Evolutionary conservation across 1,140 invertebrate species (phyloP).

Genomic region (Archegozetes longisetosus): DNA sequence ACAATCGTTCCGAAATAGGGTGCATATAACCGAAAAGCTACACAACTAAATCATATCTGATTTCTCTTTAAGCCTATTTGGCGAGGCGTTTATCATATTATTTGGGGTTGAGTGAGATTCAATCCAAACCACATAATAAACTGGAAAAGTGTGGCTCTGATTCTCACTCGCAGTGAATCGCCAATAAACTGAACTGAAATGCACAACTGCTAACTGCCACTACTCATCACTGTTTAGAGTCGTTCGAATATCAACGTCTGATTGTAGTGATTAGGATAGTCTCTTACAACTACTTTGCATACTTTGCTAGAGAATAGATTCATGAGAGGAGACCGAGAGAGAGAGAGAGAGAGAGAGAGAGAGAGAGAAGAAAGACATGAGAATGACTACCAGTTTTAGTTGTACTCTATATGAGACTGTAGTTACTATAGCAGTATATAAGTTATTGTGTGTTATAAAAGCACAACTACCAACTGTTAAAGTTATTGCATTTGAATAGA

Average conservation of each 20-base stretch:
- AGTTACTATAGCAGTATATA: neutral
- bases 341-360: conserved; percentile 6
- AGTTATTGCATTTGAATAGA: neutral
- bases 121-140: neutral
- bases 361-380: neutral
- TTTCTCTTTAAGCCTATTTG: neutral
- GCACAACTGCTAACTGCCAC: neutral
- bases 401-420: neutral
- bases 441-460: neutral
- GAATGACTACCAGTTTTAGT: neutral
- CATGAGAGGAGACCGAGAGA: conserved; percentile 1
- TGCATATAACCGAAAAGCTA: neutral
- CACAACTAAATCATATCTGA: neutral
- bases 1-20: neutral
- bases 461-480: neutral
- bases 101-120: neutral
- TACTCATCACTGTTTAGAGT: neutral
- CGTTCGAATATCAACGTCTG: neutral
- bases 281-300: neutral
- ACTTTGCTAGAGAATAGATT: too few relatives aligned
- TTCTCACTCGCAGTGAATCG: too few relatives aligned
- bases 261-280: neutral
- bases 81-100: neutral
- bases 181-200: too few relatives aligned
- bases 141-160: neutral